These are phyloP conservation scores for Pollimyrus isidori DNA, from an alignment of 2,113 vertebrate species.

Conservation along the genomic window DNA sequence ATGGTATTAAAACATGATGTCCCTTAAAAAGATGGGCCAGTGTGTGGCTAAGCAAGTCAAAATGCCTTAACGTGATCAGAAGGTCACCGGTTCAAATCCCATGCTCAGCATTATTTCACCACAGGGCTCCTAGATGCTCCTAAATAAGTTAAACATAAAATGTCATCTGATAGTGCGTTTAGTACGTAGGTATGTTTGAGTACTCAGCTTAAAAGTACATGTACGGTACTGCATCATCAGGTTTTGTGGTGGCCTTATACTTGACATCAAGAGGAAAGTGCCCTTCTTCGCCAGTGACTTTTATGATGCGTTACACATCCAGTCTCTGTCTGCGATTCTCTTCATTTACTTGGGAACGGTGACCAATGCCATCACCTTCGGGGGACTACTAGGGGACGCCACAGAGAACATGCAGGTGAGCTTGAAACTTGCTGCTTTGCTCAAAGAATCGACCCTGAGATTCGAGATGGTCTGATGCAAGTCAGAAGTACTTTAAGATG, in stretches of 20 bases:
- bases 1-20: background rate
- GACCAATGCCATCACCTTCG: constrained; percentile 97
- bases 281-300: constrained; percentile 94
- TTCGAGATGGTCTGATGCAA: background rate
- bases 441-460: background rate
- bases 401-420: constrained; percentile 97
- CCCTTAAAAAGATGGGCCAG: background rate
- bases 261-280: constrained; percentile 89
- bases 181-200: background rate
- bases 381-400: constrained; percentile 89
- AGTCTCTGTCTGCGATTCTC: constrained; percentile 87
- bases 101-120: background rate
- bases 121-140: background rate
- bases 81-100: background rate
- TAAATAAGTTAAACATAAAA: background rate
- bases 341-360: constrained; percentile 97
- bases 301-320: constrained; percentile 86
- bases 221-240: constrained; percentile 43
- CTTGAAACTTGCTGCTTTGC: background rate
- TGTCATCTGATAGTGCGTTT: background rate
- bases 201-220: background rate
- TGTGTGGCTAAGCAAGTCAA: background rate
- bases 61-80: background rate
- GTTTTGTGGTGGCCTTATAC: constrained; percentile 87
- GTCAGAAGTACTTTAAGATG: background rate